These are phyloP conservation scores for Melolontha melolontha DNA, from an alignment of 2,888 invertebrate genomes.

Conservation along the genomic window DNA sequence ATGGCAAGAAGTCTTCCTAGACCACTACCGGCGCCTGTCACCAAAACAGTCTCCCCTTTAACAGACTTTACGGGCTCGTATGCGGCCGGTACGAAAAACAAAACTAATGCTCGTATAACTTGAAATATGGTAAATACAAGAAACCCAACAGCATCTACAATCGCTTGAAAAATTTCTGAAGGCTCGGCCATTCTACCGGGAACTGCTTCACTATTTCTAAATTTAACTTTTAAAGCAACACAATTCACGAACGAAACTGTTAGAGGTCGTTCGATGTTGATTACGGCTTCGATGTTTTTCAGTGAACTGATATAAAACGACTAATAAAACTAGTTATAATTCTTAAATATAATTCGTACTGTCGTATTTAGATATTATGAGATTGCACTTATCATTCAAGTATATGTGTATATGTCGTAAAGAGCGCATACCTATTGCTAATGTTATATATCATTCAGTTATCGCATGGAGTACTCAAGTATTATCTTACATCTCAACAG, in stretches of 20 bases:
- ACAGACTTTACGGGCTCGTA: slow-evolving; percentile 77
- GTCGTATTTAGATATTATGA: no score
- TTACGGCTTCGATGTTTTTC: no score
- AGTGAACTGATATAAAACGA: no score
- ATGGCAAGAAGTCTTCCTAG: slow-evolving; percentile 83
- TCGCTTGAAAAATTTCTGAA: slow-evolving; percentile 56
- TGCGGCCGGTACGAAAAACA: slow-evolving; percentile 68
- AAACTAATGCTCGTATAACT: slow-evolving; percentile 64
- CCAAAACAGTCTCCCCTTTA: slow-evolving; percentile 81
- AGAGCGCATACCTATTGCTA: neutral
- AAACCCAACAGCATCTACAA: slow-evolving; percentile 68
- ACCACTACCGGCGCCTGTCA: slow-evolving; percentile 92
- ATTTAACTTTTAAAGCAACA: no score
- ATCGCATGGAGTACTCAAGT: no score
- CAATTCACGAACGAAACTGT: no score
- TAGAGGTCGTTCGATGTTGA: no score
- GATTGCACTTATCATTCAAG: no score
- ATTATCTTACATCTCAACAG: neutral
- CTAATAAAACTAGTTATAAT: no score
- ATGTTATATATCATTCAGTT: neutral
- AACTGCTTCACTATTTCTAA: no score
- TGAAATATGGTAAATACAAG: slow-evolving; percentile 65
- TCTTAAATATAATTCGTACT: no score
- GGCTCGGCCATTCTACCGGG: slow-evolving; percentile 12
- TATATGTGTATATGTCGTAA: no score